A percentile compares a stretch with the other conserved stretches of the same genome.
These are phyloP conservation scores for Carapus acus DNA, from an alignment of 2,797 vertebrate genomes.

Conservation along the genomic window DNA sequence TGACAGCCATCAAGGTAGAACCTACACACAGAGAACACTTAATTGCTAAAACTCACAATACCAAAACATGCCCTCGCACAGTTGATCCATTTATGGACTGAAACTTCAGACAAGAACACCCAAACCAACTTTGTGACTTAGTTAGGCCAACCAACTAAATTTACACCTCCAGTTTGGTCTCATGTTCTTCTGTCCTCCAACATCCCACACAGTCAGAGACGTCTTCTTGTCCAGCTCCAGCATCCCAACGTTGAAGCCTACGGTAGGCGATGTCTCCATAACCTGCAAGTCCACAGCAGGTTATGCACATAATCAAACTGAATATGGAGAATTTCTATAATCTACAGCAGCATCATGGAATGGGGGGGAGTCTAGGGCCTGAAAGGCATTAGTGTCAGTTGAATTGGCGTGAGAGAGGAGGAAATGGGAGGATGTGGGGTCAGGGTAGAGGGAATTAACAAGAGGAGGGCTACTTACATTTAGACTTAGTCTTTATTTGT, in stretches of 20 bases:
- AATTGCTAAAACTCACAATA: too few species aligned
- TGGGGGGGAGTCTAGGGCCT: neutral
- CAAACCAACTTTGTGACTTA: neutral
- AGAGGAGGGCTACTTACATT: too few species aligned
- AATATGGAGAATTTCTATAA: too few species aligned
- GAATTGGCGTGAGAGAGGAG: too few species aligned
- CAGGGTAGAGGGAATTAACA: too few species aligned
- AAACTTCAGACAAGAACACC: too few species aligned
- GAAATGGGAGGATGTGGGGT: too few species aligned
- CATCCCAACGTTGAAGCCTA: constrained; percentile 85
- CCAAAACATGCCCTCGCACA: too few species aligned
- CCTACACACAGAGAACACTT: constrained; percentile 19
- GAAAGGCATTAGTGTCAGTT: too few species aligned
- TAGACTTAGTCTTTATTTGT: too few species aligned
- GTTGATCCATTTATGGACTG: too few species aligned
- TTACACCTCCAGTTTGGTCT: constrained; percentile 75
- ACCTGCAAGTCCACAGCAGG: constrained; percentile 58
- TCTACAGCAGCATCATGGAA: too few species aligned
- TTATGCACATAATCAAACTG: constrained; percentile 34
- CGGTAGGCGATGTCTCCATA: constrained; percentile 78
- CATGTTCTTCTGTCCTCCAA: constrained; percentile 80
- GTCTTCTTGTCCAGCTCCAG: constrained; percentile 71
- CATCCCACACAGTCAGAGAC: constrained; percentile 80
- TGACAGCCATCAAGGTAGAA: constrained; percentile 75
- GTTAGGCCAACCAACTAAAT: neutral